These are phyloP conservation scores for Copidosoma floridanum DNA, from an alignment of 1,140 invertebrate species.

Conservation along the genomic window DNA sequence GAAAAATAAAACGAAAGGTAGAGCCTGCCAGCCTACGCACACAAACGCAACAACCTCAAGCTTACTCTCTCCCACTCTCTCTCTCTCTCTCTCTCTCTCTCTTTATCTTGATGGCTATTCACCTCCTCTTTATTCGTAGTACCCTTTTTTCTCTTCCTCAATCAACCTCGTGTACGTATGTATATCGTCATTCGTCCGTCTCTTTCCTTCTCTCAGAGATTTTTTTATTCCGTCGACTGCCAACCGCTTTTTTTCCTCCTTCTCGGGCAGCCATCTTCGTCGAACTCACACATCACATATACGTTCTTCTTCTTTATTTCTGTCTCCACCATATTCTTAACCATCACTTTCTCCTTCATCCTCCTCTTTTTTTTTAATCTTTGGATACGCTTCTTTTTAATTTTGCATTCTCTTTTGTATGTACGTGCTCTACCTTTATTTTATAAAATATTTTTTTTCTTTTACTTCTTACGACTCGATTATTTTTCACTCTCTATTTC, in stretches of 20 bases:
- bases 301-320: not conserved
- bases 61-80: conserved; percentile 6
- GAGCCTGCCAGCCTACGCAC: not conserved
- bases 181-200: not conserved
- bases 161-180: conserved; percentile 1
- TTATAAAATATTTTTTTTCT: too few relatives aligned
- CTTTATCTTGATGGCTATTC: not conserved
- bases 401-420: not conserved
- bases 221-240: conserved; percentile 13
- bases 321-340: not conserved
- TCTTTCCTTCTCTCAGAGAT: conserved; percentile 5
- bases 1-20: too few relatives aligned
- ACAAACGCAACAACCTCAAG: conserved; percentile 19
- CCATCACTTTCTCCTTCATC: not conserved
- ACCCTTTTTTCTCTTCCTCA: not conserved
- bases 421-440: too few relatives aligned
- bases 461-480: too few relatives aligned
- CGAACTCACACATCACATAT: too few relatives aligned
- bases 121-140: not conserved
- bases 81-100: conserved; percentile 2
- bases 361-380: not conserved
- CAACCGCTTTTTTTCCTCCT: conserved; percentile 11
- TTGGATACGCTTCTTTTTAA: not conserved
- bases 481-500: too few relatives aligned
- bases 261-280: too few relatives aligned